Conservation (phyloP, 2,113 vertebrate genomes). For the Nymphicus hollandicus region DNA sequence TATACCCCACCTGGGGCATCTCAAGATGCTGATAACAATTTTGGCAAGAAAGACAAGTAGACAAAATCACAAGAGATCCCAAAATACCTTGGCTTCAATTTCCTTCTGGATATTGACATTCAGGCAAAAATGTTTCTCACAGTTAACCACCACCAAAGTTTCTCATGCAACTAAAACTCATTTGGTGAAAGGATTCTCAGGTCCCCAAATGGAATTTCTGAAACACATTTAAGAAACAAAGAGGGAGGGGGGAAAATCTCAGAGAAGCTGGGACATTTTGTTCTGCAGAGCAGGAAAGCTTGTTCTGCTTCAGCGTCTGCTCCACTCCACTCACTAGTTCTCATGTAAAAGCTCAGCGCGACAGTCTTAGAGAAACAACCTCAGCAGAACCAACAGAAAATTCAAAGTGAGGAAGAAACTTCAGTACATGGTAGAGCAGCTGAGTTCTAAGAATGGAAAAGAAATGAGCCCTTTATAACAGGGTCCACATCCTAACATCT, state of each 20-base stretch:
- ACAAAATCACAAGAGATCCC: neutral
- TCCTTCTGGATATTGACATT: neutral
- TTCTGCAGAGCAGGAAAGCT: neutral
- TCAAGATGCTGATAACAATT: neutral
- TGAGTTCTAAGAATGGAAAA: neutral
- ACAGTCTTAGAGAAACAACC: neutral
- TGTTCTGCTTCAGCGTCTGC: neutral
- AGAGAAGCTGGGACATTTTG: neutral
- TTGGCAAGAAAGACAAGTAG: neutral
- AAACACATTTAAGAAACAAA: neutral
- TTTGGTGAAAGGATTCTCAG: neutral
- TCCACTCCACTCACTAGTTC: neutral
- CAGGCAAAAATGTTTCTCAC: neutral
- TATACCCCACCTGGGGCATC: neutral
- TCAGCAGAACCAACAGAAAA: neutral
- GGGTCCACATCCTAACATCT: neutral
- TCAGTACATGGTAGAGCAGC: neutral
- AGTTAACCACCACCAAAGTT: neutral
- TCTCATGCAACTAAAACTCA: neutral
- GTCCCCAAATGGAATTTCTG: neutral
- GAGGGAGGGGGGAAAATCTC: neutral
- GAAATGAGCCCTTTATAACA: neutral
- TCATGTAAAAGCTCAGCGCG: neutral
- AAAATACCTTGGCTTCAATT: neutral
- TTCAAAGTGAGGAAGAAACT: neutral